These are phyloP conservation scores for Borostomias antarcticus DNA, from an alignment of 2,797 vertebrate species.

Conservation along the genomic window DNA sequence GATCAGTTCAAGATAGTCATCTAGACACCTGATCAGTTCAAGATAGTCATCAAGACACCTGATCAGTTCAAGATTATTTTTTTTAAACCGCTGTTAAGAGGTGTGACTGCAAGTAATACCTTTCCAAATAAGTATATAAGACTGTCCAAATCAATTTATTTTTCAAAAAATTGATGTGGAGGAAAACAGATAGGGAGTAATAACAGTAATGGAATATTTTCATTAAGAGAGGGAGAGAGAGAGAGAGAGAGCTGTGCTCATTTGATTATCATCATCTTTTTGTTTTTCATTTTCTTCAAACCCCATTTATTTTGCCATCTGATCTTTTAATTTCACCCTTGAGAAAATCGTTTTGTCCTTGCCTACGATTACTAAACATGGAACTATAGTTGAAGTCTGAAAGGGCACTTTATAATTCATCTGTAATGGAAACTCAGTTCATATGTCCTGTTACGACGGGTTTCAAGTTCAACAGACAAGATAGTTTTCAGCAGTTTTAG, in stretches of 20 bases:
- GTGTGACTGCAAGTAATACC: constrained; percentile 27
- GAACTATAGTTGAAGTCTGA: constrained; percentile 15
- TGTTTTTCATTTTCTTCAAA: constrained; percentile 47
- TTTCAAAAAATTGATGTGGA: constrained; percentile 64
- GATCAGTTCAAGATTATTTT: no score
- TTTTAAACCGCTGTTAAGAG: not conserved
- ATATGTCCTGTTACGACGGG: no score
- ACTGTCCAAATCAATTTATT: no score
- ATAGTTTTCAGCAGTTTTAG: no score
- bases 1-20: no score
- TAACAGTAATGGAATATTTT: constrained; percentile 56
- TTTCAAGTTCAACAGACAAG: no score
- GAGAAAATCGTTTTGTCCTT: constrained; percentile 42
- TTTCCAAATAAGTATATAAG: no score
- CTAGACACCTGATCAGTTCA: no score
- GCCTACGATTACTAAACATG: constrained; percentile 32
- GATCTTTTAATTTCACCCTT: constrained; percentile 56
- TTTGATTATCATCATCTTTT: constrained; percentile 53
- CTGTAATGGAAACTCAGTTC: constrained; percentile 26
- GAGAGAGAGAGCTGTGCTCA: constrained; percentile 36
- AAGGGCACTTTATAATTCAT: constrained; percentile 17
- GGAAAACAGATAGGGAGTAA: constrained; percentile 43
- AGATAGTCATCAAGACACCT: no score
- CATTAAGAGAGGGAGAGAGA: no score
- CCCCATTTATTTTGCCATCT: constrained; percentile 44